Evolutionary conservation across 2,888 invertebrate species (phyloP).

Genomic region (Strigamia maritima): DNA sequence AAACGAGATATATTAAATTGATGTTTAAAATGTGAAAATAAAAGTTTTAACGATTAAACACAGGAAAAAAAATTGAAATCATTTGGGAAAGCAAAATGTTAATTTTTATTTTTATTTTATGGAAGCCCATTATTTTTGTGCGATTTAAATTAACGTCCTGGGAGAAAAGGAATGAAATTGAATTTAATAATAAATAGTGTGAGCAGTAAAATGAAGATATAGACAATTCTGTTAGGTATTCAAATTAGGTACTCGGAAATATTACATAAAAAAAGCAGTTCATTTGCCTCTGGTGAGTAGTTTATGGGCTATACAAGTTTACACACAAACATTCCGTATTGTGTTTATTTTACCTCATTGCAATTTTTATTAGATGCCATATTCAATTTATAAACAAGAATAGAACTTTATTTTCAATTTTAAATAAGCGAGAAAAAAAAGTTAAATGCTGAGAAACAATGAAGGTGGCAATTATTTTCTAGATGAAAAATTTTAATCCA

Average conservation of each 20-base stretch:
- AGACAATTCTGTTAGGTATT: slow-evolving; percentile 3
- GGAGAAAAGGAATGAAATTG: neutral
- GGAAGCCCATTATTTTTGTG: neutral
- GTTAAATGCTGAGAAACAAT: neutral
- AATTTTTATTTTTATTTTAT: neutral
- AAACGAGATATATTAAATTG: neutral
- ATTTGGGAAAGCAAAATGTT: neutral
- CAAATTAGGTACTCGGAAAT: slow-evolving; percentile 1
- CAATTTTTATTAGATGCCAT: neutral
- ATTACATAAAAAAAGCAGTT: neutral
- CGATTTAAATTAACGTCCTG: neutral
- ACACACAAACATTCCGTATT: slow-evolving; percentile 2
- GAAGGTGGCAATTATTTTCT: neutral
- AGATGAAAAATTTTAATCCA: neutral
- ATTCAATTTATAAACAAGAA: neutral
- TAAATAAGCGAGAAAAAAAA: neutral
- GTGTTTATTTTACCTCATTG: slow-evolving; percentile 9
- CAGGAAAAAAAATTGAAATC: neutral
- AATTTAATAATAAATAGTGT: slow-evolving; percentile 7
- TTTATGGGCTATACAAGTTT: neutral
- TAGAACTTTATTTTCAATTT: neutral
- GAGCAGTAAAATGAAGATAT: neutral
- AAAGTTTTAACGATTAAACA: neutral
- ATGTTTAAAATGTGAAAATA: neutral
- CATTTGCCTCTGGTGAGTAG: slow-evolving; percentile 20